These are phyloP conservation scores for Ectropis crepuscularia DNA, from an alignment of 2,888 invertebrate species.

Conservation along the genomic window DNA sequence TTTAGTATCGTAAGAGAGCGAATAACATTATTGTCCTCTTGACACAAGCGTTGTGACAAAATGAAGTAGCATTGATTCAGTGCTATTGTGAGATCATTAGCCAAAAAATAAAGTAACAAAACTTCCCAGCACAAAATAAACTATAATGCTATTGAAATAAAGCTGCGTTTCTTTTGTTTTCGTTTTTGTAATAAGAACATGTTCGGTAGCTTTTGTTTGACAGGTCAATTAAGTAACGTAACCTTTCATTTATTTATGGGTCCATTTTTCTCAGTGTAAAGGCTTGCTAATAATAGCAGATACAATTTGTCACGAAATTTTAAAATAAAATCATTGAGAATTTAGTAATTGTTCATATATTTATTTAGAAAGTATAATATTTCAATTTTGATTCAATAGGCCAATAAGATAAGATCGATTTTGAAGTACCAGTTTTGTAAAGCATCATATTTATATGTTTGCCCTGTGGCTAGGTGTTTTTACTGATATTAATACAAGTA, in stretches of 20 bases:
- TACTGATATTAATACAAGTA: too few relatives aligned
- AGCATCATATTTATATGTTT: too few relatives aligned
- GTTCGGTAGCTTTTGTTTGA: conserved; percentile 44
- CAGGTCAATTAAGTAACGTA: conserved; percentile 49
- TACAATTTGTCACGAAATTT: conserved; percentile 3
- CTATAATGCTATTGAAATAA: not conserved
- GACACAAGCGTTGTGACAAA: conserved; percentile 65
- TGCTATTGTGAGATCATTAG: conserved; percentile 35
- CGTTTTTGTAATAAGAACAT: conserved; percentile 10
- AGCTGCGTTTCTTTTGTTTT: conserved; percentile 3
- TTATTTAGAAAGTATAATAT: not conserved
- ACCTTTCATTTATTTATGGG: conserved; percentile 46
- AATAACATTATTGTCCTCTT: too few relatives aligned
- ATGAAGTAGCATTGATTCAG: conserved; percentile 62
- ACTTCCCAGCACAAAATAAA: not conserved
- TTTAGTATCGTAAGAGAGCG: too few relatives aligned
- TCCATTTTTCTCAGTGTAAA: conserved; percentile 35
- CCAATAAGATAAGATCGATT: too few relatives aligned
- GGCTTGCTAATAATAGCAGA: conserved; percentile 6
- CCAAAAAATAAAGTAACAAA: conserved; percentile 38
- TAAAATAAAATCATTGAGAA: not conserved
- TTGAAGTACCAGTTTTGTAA: too few relatives aligned
- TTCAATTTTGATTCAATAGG: not conserved
- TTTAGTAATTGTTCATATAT: not conserved
- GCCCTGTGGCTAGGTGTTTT: too few relatives aligned